Evolutionary conservation across 2,888 invertebrate genomes (phyloP).

Genomic region (Sylvicola fuscatus): DNA sequence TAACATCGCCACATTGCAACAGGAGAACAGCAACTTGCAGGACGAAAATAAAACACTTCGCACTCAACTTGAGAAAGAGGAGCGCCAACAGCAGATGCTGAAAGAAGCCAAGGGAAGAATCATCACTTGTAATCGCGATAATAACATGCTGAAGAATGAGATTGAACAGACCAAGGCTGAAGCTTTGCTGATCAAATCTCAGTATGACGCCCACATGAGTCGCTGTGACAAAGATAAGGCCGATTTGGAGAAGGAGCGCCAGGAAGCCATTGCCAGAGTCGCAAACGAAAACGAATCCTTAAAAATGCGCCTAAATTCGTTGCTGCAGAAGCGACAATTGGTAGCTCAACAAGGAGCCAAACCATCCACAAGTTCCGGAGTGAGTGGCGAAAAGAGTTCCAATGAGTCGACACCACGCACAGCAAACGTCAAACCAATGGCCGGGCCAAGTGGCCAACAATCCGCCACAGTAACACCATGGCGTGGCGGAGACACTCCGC

Average conservation of each 20-base stretch:
- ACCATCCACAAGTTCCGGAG: constrained; percentile 43
- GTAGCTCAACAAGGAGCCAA: constrained; percentile 42
- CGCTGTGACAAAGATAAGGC: constrained; percentile 52
- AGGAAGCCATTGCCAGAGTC: constrained; percentile 27
- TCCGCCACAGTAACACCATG: constrained; percentile 37
- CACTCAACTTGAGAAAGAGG: constrained; percentile 46
- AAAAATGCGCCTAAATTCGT: constrained; percentile 37
- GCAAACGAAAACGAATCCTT: constrained; percentile 46
- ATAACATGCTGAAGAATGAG: too few relatives aligned
- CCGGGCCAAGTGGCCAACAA: constrained; percentile 33
- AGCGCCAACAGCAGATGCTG: constrained; percentile 41
- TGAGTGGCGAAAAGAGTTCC: constrained; percentile 32
- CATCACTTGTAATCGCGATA: too few relatives aligned
- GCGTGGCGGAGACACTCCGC: constrained; percentile 60
- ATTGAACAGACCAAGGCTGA: too few relatives aligned
- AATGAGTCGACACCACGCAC: constrained; percentile 47
- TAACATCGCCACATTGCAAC: constrained; percentile 23
- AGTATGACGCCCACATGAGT: constrained; percentile 45
- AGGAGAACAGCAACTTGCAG: constrained; percentile 33
- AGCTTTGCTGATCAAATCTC: constrained; percentile 45
- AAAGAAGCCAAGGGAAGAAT: constrained; percentile 62
- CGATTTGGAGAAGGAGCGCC: constrained; percentile 37
- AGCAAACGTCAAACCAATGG: constrained; percentile 89
- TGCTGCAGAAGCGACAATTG: constrained; percentile 33
- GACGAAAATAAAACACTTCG: constrained; percentile 42